Percentiles rank a stretch among this genome's conserved stretches.
phyloP scores from a whole-genome alignment of 2,797 vertebrate species.

The Tadarida brasiliensis region DNA sequence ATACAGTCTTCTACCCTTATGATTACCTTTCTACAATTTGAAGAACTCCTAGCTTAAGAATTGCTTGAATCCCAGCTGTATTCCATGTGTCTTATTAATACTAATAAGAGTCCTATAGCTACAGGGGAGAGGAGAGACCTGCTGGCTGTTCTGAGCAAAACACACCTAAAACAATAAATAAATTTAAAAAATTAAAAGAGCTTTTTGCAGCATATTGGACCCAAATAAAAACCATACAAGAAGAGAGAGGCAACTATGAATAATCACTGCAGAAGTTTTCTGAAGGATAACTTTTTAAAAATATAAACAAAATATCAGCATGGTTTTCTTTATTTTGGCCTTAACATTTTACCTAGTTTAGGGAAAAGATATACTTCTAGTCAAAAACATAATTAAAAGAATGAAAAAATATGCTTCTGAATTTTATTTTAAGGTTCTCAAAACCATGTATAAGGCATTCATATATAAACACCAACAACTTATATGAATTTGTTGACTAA shows the following conservation, averaged over 20 bases:
- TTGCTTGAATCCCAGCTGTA: background rate
- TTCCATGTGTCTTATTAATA: background rate
- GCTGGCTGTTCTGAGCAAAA: conserved; percentile 4
- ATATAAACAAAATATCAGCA: conserved; percentile 48
- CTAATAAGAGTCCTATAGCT: background rate
- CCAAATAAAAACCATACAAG: conserved; percentile 49
- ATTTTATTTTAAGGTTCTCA: conserved; percentile 13
- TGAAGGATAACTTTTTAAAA: conserved; percentile 44
- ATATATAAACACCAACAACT: background rate
- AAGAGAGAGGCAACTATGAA: conserved; percentile 48
- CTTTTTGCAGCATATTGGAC: background rate
- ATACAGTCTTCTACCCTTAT: background rate
- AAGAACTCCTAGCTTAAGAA: background rate
- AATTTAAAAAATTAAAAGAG: conserved; percentile 44
- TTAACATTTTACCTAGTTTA: background rate
- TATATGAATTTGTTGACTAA: conserved; percentile 46
- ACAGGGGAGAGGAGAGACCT: background rate
- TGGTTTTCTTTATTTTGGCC: conserved; percentile 40
- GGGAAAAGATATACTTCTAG: background rate
- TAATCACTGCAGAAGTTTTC: conserved; percentile 25
- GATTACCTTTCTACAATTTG: background rate
- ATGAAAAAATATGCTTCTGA: background rate
- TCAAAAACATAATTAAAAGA: conserved; percentile 39
- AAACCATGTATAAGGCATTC: conserved; percentile 28
- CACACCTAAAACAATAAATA: conserved; percentile 58